phyloP scores from a whole-genome alignment of 1,140 invertebrate species.

The Sitophilus oryzae region DNA sequence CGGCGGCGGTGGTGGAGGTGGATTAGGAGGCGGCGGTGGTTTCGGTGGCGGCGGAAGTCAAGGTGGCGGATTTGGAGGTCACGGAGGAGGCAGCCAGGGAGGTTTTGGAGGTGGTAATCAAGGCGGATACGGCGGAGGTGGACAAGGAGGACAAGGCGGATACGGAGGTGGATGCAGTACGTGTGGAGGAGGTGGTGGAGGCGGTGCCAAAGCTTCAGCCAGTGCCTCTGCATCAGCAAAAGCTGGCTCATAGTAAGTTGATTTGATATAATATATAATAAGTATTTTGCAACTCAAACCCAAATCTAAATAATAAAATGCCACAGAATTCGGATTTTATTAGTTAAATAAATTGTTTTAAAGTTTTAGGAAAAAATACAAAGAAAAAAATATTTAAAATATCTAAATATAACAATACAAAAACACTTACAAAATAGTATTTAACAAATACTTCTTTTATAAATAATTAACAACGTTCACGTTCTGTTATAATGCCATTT shows the following conservation, averaged over 20 bases:
- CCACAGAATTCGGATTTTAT: too few species aligned
- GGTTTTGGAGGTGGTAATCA: neutral
- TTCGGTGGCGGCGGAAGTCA: constrained; percentile 38
- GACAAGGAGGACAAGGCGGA: constrained; percentile 26
- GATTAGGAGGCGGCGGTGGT: neutral
- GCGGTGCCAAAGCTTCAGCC: constrained; percentile 6
- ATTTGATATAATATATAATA: too few species aligned
- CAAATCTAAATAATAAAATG: too few species aligned
- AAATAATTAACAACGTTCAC: too few species aligned
- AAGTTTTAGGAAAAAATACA: too few species aligned
- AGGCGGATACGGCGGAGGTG: neutral
- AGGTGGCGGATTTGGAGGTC: constrained; percentile 51
- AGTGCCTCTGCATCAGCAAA: neutral
- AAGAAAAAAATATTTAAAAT: too few species aligned
- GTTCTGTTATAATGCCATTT: too few species aligned
- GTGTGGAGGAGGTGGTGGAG: constrained; percentile 44
- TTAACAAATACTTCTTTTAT: too few species aligned
- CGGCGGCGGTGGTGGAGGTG: neutral
- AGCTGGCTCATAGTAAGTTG: constrained; percentile 1
- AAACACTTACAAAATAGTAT: too few species aligned
- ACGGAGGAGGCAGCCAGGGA: constrained; percentile 44
- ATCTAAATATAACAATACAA: too few species aligned
- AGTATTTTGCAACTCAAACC: too few species aligned
- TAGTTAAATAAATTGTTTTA: too few species aligned
- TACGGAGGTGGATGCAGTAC: constrained; percentile 52